A percentile compares a stretch with the other conserved stretches of the same genome.
Evolutionary conservation across 2,797 vertebrate genomes (phyloP).

Genomic region (Sebastes iracundus): DNA sequence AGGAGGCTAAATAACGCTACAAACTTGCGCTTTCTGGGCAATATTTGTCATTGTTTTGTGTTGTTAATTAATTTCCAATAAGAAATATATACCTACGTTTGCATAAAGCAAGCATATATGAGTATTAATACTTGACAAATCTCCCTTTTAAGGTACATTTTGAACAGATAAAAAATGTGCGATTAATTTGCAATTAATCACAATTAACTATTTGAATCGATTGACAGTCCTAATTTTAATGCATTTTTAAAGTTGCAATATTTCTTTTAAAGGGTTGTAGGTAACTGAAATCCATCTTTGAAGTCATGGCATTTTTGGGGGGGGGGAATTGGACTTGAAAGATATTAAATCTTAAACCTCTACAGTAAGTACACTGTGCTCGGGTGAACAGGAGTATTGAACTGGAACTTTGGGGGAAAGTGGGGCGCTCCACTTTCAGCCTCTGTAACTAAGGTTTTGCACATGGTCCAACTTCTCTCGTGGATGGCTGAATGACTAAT

Average conservation of each 20-base stretch:
- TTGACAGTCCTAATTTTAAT: too few species aligned
- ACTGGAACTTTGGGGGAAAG: slow-evolving; percentile 24
- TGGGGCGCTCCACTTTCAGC: slow-evolving; percentile 34
- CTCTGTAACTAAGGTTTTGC: slow-evolving; percentile 30
- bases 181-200: too few species aligned
- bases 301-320: neutral
- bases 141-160: too few species aligned
- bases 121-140: too few species aligned
- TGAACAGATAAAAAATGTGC: too few species aligned
- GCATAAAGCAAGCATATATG: too few species aligned
- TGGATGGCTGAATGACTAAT: slow-evolving; percentile 63
- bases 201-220: fast-evolving
- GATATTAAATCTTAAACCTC: slow-evolving; percentile 15
- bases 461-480: slow-evolving; percentile 26
- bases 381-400: slow-evolving; percentile 17
- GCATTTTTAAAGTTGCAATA: neutral
- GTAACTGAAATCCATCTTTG: neutral
- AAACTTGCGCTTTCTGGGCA: fast-evolving
- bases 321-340: neutral
- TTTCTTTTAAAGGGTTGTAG: neutral
- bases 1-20: too few species aligned
- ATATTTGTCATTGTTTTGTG: too few species aligned
- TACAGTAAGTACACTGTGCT: neutral
- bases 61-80: too few species aligned
- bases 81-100: too few species aligned